A percentile compares a stretch with the other conserved stretches of the same genome.
Conservation (phyloP, 1,140 invertebrate species). For the Penaeus indicus region DNA sequence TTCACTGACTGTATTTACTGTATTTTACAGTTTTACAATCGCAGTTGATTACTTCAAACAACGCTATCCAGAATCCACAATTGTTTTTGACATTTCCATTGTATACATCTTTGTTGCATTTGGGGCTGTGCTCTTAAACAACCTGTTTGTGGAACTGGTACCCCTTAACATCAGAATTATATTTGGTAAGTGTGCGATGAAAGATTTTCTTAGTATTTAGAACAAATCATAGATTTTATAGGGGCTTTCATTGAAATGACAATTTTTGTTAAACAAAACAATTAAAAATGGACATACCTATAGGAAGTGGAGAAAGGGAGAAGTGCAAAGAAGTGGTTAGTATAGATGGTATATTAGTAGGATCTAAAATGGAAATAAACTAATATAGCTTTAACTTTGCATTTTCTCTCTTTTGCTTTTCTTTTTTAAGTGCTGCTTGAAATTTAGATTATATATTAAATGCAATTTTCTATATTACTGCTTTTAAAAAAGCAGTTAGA, state of each 20-base stretch:
- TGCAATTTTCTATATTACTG: too few relatives aligned
- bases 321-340: too few relatives aligned
- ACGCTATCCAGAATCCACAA: constrained; percentile 81
- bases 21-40: constrained; percentile 83
- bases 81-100: constrained; percentile 92
- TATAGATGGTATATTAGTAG: too few relatives aligned
- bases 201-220: constrained; percentile 62
- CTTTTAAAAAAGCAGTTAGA: too few relatives aligned
- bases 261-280: not conserved
- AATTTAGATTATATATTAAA: too few relatives aligned
- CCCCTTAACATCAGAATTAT: constrained; percentile 86
- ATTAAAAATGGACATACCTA: too few relatives aligned
- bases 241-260: too few relatives aligned
- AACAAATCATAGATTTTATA: not conserved
- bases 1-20: not conserved
- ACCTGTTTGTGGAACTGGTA: constrained; percentile 86
- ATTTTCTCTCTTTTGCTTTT: too few relatives aligned
- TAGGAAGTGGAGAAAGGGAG: too few relatives aligned
- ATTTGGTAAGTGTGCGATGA: constrained; percentile 78
- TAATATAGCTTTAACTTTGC: too few relatives aligned
- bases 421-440: too few relatives aligned
- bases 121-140: constrained; percentile 87
- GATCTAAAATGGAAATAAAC: too few relatives aligned
- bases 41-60: constrained; percentile 90
- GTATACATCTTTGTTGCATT: constrained; percentile 91